Evolutionary conservation across 1,140 invertebrate genomes (phyloP), one percentile per base, ranked within the genome.

Genomic region (Homarus americanus): DNA sequence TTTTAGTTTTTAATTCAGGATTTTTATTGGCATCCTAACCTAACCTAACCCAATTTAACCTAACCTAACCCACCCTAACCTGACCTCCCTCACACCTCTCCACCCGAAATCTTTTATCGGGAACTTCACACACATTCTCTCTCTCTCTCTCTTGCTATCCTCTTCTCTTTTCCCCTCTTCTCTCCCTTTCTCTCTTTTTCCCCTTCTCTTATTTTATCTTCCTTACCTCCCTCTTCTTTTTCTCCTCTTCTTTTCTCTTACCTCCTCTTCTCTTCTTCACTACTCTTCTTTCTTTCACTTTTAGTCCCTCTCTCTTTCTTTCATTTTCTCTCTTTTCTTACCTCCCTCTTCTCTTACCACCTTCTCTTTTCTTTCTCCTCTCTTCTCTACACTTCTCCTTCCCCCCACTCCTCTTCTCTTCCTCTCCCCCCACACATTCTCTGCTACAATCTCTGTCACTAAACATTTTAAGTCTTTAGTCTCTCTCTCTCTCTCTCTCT

Each of bases 401-500:
- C n/a, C n/a, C n/a, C n/a, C n/a, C n/a, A n/a, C n/a, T n/a, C n/a
- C n/a, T n/a, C n/a, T n/a, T n/a, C n/a, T n/a, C n/a, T n/a, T n/a
- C n/a, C n/a, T n/a, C n/a, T n/a, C n/a, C n/a, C n/a, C n/a, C n/a
- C n/a, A n/a, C n/a, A n/a, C n/a, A n/a, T n/a, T n/a, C n/a, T n/a
- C n/a, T n/a, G n/a, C n/a, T n/a, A n/a, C 32, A 4, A 72, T 9
- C 4, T 7, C 4, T 72, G 32, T 9, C 32, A 72, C 20, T 24
- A 72, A 28, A 4, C 44, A 40, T 44, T 49, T 40, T 24, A 41
- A n/a, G 17, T 79, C 38, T n/a, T n/a, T n/a, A 28, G 2, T 80
- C 36, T 9, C 40, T 40, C 38, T 80, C 38, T n/a, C 78, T 80
- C 38, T 24, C 38, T 41, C 41, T 80, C 41, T 80, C 40, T 80